Evolutionary conservation across 1,140 invertebrate species (phyloP), one percentile per base, ranked within the genome.

Genomic region (Druon quercuslanigerum): DNA sequence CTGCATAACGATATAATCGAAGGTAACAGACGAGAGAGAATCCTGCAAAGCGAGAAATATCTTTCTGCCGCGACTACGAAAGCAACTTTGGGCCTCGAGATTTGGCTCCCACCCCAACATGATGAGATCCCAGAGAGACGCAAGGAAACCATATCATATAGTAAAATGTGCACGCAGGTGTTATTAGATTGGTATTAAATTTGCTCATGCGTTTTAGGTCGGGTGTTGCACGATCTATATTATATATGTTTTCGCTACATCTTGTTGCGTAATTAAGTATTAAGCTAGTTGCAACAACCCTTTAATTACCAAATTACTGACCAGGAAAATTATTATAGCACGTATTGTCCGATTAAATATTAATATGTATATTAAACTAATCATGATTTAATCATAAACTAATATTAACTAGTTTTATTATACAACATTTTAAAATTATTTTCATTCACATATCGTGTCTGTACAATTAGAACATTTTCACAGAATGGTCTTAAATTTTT

Each of bases 31-130:
- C 25, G 57, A 13, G 25, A 66, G 57, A 33, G 57, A 66, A 66
- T 66, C 33, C 57, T 60, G 3, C 57, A 60, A 60, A 60, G 57
- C 57, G 25, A 66, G 57, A 66, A 66, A 66, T 66, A 66, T 66
- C 57, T 66, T 66, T 66, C 40, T 57, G 33, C 17, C 52, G 16
- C 57, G 57, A 66, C 57, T 66, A 66, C 20, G 25, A 66, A 66
- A 66, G 57, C 57, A 66, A 25, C 57, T 66, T 57, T 25, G 56
- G 56, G 56, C 56, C 33, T 66, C 40, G 20, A 40, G 13, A 7
- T 54, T 54, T 17, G 33, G 12, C 16, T 6, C 11, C 20, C 3
- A 40, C 20, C 1, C 56, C 17, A 66, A 66, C 25, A 40, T 20
- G 20, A 66, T 66, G 57, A 40, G 57, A 20, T 66, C 33, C 25